These are phyloP conservation scores for Rousettus madagascariensis DNA, from an alignment of 2,797 vertebrate species.

Conservation along the genomic window DNA sequence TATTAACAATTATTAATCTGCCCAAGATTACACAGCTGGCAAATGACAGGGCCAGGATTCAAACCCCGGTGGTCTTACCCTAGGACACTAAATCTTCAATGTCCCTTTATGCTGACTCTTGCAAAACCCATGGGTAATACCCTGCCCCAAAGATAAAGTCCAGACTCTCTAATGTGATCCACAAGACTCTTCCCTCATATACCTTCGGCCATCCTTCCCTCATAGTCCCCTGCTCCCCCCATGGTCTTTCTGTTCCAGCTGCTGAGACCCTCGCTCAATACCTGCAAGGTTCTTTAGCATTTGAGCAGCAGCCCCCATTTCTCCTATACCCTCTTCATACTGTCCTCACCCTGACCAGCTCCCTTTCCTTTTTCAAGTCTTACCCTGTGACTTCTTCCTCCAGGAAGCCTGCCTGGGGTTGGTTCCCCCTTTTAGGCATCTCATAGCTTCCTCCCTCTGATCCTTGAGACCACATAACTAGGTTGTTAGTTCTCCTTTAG, in stretches of 20 bases:
- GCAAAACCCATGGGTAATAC: not conserved
- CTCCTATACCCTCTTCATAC: not conserved
- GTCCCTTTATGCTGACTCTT: not conserved
- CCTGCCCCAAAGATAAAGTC: not conserved
- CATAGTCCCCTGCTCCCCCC: not conserved
- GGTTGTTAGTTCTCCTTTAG: constrained; percentile 44
- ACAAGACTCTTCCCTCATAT: not conserved
- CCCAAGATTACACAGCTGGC: constrained; percentile 14
- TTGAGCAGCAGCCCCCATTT: not conserved
- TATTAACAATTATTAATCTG: constrained; percentile 1
- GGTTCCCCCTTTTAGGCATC: constrained; percentile 25
- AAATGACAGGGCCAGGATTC: not conserved
- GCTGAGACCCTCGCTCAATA: not conserved
- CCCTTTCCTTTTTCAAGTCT: not conserved
- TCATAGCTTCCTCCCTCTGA: constrained; percentile 45
- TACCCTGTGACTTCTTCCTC: constrained; percentile 38
- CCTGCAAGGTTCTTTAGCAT: not conserved
- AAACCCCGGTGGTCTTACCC: not conserved
- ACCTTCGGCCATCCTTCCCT: not conserved
- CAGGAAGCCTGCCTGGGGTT: constrained; percentile 21
- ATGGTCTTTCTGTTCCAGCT: not conserved
- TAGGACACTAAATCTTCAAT: not conserved
- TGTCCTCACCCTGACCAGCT: not conserved
- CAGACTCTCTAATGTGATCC: not conserved
- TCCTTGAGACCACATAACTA: not conserved